Conservation (phyloP, 2,888 invertebrate genomes). For the Diplolepis rosae region DNA sequence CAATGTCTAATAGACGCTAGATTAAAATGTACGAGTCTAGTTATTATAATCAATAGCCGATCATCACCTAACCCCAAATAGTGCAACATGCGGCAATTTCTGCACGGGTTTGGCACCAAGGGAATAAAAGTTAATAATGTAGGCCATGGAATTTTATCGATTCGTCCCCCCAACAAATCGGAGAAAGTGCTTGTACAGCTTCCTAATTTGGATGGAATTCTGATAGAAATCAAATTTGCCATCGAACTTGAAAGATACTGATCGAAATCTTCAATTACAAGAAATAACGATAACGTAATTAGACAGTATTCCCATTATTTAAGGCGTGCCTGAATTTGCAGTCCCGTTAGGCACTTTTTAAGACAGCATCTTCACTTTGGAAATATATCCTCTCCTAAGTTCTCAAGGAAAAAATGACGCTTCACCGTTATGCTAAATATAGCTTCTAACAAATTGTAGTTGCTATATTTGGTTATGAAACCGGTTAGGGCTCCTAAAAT, state of each 20-base stretch:
- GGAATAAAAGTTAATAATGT: constrained; percentile 20
- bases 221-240: constrained; percentile 22
- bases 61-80: too few relatives aligned
- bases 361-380: neutral
- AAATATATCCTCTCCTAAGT: neutral
- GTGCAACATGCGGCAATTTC: too few relatives aligned
- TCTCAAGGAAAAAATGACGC: neutral
- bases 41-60: too few relatives aligned
- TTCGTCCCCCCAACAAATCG: neutral
- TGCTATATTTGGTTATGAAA: neutral
- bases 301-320: neutral
- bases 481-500: neutral
- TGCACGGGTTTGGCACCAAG: too few relatives aligned
- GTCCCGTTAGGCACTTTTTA: constrained; percentile 38
- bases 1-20: neutral
- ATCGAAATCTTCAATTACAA: neutral
- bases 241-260: constrained; percentile 8
- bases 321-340: constrained; percentile 18
- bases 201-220: constrained; percentile 22
- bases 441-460: constrained; percentile 9
- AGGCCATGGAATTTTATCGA: constrained; percentile 17
- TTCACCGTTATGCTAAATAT: constrained; percentile 22
- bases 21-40: too few relatives aligned
- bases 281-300: constrained; percentile 7
- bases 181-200: constrained; percentile 24